Percentiles rank a stretch among this genome's conserved stretches.
phyloP scores from a whole-genome alignment of 2,797 vertebrate species.

The Novumbra hubbsi region DNA sequence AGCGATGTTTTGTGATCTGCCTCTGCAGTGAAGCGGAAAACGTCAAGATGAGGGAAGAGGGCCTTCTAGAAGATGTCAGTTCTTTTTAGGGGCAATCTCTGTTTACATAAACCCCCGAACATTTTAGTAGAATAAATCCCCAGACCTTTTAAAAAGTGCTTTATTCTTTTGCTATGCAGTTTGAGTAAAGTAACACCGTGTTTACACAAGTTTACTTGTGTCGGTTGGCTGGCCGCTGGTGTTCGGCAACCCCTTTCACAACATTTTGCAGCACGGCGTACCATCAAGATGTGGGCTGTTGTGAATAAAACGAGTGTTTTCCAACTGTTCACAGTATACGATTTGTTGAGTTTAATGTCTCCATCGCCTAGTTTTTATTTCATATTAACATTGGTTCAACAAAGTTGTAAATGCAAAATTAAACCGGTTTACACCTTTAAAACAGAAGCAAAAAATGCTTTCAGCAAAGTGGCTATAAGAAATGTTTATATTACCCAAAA shows the following conservation, averaged over 20 bases:
- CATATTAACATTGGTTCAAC: neutral
- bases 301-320: neutral
- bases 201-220: too few species aligned
- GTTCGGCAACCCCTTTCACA: neutral
- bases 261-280: neutral
- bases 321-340: neutral
- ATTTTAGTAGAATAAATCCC: neutral
- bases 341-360: neutral
- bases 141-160: constrained; percentile 3
- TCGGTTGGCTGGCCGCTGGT: neutral
- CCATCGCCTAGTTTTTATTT: neutral
- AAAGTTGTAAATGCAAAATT: neutral
- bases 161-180: neutral
- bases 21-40: constrained; percentile 84
- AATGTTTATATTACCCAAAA: neutral
- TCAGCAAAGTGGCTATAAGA: neutral
- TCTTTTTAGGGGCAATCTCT: neutral
- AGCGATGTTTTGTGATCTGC: constrained; percentile 83
- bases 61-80: constrained; percentile 53
- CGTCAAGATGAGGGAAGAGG: constrained; percentile 82
- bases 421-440: neutral
- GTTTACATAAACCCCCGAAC: constrained; percentile 72
- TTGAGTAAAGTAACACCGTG: neutral
- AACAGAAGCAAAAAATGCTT: neutral
- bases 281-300: neutral